Evolutionary conservation across 2,888 invertebrate species (phyloP).

Genomic region (Drosophila quinaria): DNA sequence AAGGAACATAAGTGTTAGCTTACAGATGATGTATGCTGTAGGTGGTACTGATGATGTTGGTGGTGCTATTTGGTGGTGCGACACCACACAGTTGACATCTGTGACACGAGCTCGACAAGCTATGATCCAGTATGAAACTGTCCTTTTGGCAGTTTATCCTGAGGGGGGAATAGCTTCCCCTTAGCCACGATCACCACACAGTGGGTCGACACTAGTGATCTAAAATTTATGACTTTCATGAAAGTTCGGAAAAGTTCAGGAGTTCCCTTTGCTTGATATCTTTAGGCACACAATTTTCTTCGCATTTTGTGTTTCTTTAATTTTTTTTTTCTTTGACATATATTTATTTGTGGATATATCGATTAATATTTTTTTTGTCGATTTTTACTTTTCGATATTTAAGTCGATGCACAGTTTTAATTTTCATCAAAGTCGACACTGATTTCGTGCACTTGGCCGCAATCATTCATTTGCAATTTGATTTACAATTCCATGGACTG

Average conservation of each 20-base stretch:
- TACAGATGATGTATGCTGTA: background rate
- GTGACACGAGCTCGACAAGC: conserved; percentile 11
- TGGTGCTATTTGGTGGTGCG: background rate
- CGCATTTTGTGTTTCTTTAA: no score
- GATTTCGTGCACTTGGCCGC: no score
- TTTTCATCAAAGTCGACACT: conserved; percentile 51
- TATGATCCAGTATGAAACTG: background rate
- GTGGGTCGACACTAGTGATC: background rate
- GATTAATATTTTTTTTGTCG: no score
- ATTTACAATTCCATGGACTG: conserved; percentile 36
- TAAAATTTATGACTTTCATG: no score
- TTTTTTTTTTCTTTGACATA: no score
- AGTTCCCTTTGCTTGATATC: no score
- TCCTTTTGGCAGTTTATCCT: background rate
- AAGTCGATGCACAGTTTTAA: no score
- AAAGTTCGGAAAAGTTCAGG: no score
- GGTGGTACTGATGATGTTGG: background rate
- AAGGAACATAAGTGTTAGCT: conserved; percentile 23
- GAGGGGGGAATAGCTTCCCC: background rate
- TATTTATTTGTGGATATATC: no score
- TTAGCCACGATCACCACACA: no score
- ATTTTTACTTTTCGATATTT: no score
- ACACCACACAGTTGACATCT: background rate
- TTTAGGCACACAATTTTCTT: no score
- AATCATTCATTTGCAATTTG: conserved; percentile 57